Conservation (phyloP, 2,113 vertebrate species). For the Echinops telfairi region DNA sequence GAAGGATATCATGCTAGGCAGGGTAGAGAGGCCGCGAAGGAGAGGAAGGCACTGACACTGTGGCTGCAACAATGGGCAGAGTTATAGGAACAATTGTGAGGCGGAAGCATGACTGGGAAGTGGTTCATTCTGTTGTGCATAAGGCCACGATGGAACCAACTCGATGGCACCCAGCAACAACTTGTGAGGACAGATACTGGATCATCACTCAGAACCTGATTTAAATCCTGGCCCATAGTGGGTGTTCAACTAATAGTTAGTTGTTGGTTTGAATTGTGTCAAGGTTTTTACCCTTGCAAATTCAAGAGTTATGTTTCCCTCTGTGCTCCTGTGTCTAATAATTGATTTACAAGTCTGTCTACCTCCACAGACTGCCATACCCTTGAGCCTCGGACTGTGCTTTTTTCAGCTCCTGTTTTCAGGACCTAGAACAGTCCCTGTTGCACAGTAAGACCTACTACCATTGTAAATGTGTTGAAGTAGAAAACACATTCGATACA, state of each 20-base stretch:
- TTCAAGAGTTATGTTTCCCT: not conserved
- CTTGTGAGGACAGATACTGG: not conserved
- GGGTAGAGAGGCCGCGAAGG: no score
- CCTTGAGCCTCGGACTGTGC: not conserved
- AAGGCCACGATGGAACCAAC: no score
- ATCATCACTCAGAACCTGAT: not conserved
- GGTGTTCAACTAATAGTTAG: not conserved
- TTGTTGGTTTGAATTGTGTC: not conserved
- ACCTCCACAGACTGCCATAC: not conserved
- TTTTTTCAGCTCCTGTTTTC: not conserved
- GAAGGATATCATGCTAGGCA: no score
- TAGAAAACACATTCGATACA: not conserved
- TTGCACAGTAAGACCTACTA: not conserved
- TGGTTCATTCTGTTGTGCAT: no score
- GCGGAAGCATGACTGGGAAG: no score
- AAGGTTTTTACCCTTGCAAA: not conserved
- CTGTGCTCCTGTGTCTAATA: not conserved
- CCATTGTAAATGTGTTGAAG: not conserved
- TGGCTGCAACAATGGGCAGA: no score
- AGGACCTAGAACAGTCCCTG: not conserved
- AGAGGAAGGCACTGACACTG: no score
- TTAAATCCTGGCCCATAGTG: not conserved
- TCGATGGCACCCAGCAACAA: no score
- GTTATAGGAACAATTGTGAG: no score
- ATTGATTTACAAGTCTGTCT: not conserved